Evolutionary conservation across 2,888 invertebrate genomes (phyloP), one percentile per base, ranked within the genome.

Genomic region (Athripsodes cinereus): DNA sequence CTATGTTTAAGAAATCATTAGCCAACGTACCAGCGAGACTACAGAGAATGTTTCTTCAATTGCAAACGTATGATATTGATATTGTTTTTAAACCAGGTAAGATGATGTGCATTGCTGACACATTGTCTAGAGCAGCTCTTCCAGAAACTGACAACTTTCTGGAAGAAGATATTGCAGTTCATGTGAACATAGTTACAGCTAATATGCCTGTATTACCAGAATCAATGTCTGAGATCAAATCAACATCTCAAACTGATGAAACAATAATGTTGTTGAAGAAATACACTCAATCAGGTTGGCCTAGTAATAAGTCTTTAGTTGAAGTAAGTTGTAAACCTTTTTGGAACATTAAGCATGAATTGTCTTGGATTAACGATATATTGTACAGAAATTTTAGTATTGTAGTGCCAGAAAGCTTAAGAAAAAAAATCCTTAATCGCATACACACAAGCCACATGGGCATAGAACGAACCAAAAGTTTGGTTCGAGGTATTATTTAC

Each of bases 391-490:
- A 46, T 18, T 46, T 11, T 18, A 46, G 46, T 46, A 18, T 46
- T 16, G 46, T 46, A 46, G 46, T 46, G 13, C 46, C 46, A 46
- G 18, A 46, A 18, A 46, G 46, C 16, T 46, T 46, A 46, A 46
- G 46, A 46, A 11, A 46, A 46, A 46, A 46, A 46, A 11, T 46
- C 46, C 46, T 46, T 18, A 46, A 46, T 46, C 13, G 18, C 13
- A 46, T 46, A 46, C 46, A 46, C 46, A 46, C 46, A 46, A 18
- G 46, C 13, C 46, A 46, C 18, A 46, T 46, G 46, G 46, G 46
- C 18, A 46, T 46, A 11, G n/a, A n/a, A n/a, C n/a, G 46, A 18
- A 46, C 46, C 13, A 46, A 46, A 46, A 5, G 8, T 46, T 46
- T 46, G 18, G 46, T 46, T 16, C 46, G 46, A 18, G 46, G 46